These are phyloP conservation scores for Melanchra persicariae DNA, from an alignment of 2,888 invertebrate species.

Conservation along the genomic window DNA sequence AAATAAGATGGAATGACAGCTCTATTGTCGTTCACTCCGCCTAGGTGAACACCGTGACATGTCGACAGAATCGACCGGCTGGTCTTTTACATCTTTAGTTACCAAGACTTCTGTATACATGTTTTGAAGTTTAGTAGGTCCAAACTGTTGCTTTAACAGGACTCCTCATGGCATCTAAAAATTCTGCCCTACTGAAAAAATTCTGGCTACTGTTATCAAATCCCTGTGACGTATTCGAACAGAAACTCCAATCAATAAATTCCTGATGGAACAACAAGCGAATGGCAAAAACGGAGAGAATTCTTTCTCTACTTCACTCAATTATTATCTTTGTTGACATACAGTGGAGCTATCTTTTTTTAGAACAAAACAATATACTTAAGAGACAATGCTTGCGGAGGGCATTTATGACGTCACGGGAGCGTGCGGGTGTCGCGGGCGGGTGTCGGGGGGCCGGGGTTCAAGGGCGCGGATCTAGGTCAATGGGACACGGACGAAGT, in stretches of 20 bases:
- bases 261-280: constrained; percentile 5
- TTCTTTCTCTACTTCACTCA: constrained; percentile 12
- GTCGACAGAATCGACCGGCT: no score
- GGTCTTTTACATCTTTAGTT: background rate
- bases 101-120: background rate
- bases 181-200: background rate
- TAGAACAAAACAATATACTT: constrained; percentile 71
- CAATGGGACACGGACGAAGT: constrained; percentile 84
- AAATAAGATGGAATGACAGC: no score
- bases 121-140: background rate
- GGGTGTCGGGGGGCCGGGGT: constrained; percentile 75
- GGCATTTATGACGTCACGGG: constrained; percentile 87
- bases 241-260: constrained; percentile 39
- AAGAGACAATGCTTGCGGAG: constrained; percentile 77
- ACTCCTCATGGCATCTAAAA: background rate
- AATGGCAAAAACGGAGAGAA: background rate
- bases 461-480: constrained; percentile 89
- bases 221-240: constrained; percentile 1
- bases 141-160: background rate
- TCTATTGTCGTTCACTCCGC: no score
- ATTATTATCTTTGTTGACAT: constrained; percentile 66
- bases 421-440: constrained; percentile 66
- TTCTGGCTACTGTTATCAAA: background rate
- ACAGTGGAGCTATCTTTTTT: constrained; percentile 61
- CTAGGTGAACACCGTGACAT: no score